Percentiles rank a stretch among this genome's conserved stretches.
These are phyloP conservation scores for Drosophila yakuba DNA, from an alignment of 1,140 invertebrate species.

Conservation along the genomic window DNA sequence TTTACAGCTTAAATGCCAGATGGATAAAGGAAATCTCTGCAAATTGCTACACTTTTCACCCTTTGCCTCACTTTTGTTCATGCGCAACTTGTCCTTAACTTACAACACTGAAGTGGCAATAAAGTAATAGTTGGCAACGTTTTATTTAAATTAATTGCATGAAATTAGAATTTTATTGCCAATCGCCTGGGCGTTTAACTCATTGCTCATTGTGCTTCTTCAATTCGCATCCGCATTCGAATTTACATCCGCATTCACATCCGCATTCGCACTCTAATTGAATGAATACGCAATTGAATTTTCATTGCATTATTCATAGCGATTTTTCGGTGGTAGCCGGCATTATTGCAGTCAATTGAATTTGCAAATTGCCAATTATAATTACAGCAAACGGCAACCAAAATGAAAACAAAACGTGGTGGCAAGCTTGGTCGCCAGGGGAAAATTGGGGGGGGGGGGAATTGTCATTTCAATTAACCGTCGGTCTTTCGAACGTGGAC, in stretches of 20 bases:
- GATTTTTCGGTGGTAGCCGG: conserved; percentile 42
- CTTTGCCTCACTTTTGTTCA: neutral
- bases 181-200: conserved; percentile 3
- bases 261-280: conserved; percentile 35
- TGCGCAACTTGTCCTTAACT: neutral
- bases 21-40: conserved; percentile 5
- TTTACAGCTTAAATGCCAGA: conserved; percentile 8
- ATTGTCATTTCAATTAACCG: conserved; percentile 31
- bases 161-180: conserved; percentile 44
- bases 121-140: conserved; percentile 41
- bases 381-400: conserved; percentile 40
- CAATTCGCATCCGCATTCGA: neutral
- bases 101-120: conserved; percentile 37
- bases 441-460: too few relatives aligned
- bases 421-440: neutral
- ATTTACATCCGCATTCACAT: neutral
- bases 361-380: conserved; percentile 61
- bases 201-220: neutral
- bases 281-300: conserved; percentile 54
- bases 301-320: conserved; percentile 56
- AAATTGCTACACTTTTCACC: conserved; percentile 31
- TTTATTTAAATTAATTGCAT: conserved; percentile 47
- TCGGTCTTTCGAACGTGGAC: neutral
- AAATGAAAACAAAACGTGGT: conserved; percentile 15
- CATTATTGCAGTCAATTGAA: conserved; percentile 60